Evolutionary conservation across 2,113 vertebrate species (phyloP).

Genomic region (Ochotona curzoniae): DNA sequence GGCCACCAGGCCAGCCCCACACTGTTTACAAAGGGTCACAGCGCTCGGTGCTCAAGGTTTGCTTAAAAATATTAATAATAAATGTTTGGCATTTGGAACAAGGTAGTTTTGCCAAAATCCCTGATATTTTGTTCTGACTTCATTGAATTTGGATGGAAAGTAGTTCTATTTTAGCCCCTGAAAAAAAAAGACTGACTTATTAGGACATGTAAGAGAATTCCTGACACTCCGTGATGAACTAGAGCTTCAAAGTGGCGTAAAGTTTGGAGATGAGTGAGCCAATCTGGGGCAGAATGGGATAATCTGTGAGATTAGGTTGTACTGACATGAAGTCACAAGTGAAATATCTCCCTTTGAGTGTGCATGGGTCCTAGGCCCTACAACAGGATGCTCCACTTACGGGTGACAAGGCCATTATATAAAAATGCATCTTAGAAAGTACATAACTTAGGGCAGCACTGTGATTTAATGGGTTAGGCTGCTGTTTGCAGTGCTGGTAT

Average conservation of each 20-base stretch:
- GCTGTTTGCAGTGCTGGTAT: no score
- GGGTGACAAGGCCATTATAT: not conserved
- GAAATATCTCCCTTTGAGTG: not conserved
- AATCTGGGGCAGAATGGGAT: not conserved
- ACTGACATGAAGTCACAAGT: not conserved
- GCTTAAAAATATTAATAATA: not conserved
- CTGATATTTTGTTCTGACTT: not conserved
- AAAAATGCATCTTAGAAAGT: slow-evolving; percentile 58
- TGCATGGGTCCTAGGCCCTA: not conserved
- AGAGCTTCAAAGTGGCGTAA: not conserved
- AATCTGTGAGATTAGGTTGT: not conserved
- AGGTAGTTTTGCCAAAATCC: not conserved
- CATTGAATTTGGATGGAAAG: not conserved
- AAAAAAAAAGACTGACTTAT: not conserved
- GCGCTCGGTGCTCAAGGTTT: not conserved
- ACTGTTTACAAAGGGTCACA: no score
- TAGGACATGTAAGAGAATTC: accelerated
- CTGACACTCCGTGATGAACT: not conserved
- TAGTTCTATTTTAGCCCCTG: not conserved
- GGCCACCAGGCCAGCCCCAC: not conserved
- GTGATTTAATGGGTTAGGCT: no score
- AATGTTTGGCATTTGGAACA: not conserved
- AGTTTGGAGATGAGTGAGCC: not conserved
- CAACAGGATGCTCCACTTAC: slow-evolving; percentile 4
- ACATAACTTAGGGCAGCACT: not conserved